Conservation (phyloP, 2,797 vertebrate species). For the Lophius americanus region DNA sequence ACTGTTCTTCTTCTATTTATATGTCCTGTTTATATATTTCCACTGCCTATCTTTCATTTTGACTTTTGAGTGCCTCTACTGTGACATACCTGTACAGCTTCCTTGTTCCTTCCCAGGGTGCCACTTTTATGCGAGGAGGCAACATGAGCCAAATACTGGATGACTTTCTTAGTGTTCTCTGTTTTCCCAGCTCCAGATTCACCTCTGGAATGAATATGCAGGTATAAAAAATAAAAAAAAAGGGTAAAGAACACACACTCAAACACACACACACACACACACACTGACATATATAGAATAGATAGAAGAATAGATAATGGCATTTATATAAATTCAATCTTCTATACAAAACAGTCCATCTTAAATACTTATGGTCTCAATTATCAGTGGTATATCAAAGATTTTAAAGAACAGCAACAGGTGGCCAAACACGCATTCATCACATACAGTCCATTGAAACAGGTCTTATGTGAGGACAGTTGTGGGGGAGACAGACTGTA, state of each 20-base stretch:
- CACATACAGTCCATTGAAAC: slow-evolving; percentile 39
- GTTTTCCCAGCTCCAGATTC: slow-evolving; percentile 95
- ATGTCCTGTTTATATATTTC: background rate
- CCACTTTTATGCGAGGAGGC: slow-evolving; percentile 90
- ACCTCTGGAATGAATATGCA: slow-evolving; percentile 79
- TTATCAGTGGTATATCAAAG: slow-evolving; percentile 24
- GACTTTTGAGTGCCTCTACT: background rate
- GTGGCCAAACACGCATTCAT: slow-evolving; percentile 33
- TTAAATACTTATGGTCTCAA: slow-evolving; percentile 39
- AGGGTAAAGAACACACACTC: slow-evolving; percentile 33
- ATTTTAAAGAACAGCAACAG: slow-evolving; percentile 51
- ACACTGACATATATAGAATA: too few relatives aligned
- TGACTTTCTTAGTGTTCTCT: slow-evolving; percentile 95
- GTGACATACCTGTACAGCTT: slow-evolving; percentile 71
- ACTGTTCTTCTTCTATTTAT: background rate
- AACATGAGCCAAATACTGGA: slow-evolving; percentile 93
- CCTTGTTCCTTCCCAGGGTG: slow-evolving; percentile 81
- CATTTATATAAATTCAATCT: slow-evolving; percentile 6
- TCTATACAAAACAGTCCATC: slow-evolving; percentile 3
- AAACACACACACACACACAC: too few relatives aligned
- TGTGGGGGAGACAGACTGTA: slow-evolving; percentile 52
- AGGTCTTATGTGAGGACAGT: slow-evolving; percentile 62
- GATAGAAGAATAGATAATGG: too few relatives aligned
- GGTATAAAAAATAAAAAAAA: background rate
- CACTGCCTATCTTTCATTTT: background rate